Evolutionary conservation across 2,113 vertebrate genomes (phyloP), one percentile per base, ranked within the genome.

Genomic region (Platichthys flesus): DNA sequence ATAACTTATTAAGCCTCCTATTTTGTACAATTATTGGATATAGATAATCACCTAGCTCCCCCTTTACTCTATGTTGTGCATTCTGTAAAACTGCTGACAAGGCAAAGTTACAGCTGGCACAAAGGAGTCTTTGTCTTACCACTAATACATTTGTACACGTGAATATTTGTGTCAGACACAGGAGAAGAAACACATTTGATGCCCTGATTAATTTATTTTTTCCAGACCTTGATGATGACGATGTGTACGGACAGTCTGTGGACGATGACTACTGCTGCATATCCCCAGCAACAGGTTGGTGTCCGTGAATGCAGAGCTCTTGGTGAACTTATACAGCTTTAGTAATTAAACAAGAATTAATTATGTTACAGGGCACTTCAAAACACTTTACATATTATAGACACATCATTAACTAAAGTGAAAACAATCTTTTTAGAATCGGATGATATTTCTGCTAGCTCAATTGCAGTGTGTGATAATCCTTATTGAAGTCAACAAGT

Each of bases 191-290:
- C 5, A 23, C 1, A 24, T 45, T 26, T 66, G 0, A 81, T 60
- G 0, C 6, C 49, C 0, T 16, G 2, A 4, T 16, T 51, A 1
- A 15, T 63, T 2, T 15, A 1, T 59, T 15, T 78, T 58, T 7
- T 14, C 42, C 71, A 99, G 98, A 99, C 87, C 97, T 99, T 91
- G 97, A 98, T 74, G 98, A 99, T 78, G 97, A 99, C 91, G 98
- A 99, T 89, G 49, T 99, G 54, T 99, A 97, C 84, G 96, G 98
- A 62, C 98, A 99, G 1, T 99, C 98, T 52, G 97, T 98, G 70
- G 98, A 99, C 54, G 98, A 99, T 92, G 98, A 99, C 87, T 99
- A 96, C 87, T 97, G 97, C 83, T 97, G 98, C 85, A 98, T 99
- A 93, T 99, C 98, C 37, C 98, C 98, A 82, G 97, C 98, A 89